phyloP scores from a whole-genome alignment of 2,113 vertebrate genomes.

The Gambusia affinis region DNA sequence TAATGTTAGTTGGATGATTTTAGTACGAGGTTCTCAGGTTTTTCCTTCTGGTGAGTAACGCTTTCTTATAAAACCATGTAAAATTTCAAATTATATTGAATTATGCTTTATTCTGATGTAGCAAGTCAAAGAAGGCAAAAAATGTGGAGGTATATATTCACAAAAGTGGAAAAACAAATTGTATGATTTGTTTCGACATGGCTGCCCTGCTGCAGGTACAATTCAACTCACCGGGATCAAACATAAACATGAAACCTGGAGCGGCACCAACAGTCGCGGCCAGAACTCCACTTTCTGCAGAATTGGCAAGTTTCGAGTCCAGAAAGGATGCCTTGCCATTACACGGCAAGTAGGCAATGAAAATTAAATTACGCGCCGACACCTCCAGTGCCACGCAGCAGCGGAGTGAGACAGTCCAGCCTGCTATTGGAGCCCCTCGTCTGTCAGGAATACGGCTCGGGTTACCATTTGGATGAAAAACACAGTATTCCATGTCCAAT shows the following conservation, averaged over 20 bases:
- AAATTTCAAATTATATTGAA: background rate
- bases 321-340: conserved; percentile 58
- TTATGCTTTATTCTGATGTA: background rate
- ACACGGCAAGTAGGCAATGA: conserved; percentile 62
- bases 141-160: conserved; percentile 17
- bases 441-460: conserved; percentile 18
- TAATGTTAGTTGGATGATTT: no score
- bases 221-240: conserved; percentile 39
- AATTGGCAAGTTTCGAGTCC: conserved; percentile 45
- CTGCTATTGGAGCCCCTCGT: background rate
- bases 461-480: conserved; percentile 43
- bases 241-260: conserved; percentile 58
- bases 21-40: background rate
- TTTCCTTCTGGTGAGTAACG: background rate
- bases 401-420: conserved; percentile 32
- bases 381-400: conserved; percentile 39
- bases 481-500: conserved; percentile 35
- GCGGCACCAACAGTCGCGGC: conserved; percentile 30
- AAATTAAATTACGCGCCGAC: conserved; percentile 56
- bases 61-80: background rate
- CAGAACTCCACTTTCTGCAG: conserved; percentile 44
- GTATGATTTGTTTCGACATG: conserved; percentile 29
- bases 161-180: conserved; percentile 50
- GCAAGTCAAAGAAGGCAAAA: conserved; percentile 21
- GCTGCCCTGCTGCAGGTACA: conserved; percentile 39